Evolutionary conservation across 2,113 vertebrate species (phyloP), one percentile per base, ranked within the genome.

Genomic region (Hucho hucho): DNA sequence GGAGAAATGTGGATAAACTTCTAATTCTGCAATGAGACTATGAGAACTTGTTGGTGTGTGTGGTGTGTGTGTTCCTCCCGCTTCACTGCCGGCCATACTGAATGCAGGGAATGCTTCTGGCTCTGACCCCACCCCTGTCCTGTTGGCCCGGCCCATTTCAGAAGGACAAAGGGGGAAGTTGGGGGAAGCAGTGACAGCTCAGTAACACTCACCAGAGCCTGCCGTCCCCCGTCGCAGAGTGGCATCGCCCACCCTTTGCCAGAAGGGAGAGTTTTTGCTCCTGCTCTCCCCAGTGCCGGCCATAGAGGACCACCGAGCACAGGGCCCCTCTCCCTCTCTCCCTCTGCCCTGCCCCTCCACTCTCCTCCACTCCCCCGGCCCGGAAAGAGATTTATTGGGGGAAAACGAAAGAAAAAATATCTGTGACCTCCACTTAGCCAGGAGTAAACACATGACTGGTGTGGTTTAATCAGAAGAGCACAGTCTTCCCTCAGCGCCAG

Each of bases 201-300:
- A 83, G 79, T 96, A 95, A 99, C 96, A 97, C 95, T 97, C 92
- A 93, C 95, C 97, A 99, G 96, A 98, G 91, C 94, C 59, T 76
- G 76, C 61, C 83, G 90, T 93, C 93, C 93, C 92, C 86, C 90
- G 75, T 88, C 90, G 86, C 86, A 91, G 93, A 96, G 95, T 96
- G 95, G 95, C 95, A 94, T 91, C 91, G 96, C 95, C 97, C 96
- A 97, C 96, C 96, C 95, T 95, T 94, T 94, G 95, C 92, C 91
- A 95, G 94, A 95, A 95, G 90, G 93, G 92, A 95, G 92, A 92
- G 96, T 99, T 98, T 98, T 97, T 99, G 93, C 92, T 93, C 88
- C 89, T 89, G 83, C 89, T 88, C 91, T 94, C 92, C 90, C 90
- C 63, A 92, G 92, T 74, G 79, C 91, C 84, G 89, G 90, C 91